Base-by-base conservation (phyloP, 2,888 invertebrate genomes). In the Apoda limacodes region DNA sequence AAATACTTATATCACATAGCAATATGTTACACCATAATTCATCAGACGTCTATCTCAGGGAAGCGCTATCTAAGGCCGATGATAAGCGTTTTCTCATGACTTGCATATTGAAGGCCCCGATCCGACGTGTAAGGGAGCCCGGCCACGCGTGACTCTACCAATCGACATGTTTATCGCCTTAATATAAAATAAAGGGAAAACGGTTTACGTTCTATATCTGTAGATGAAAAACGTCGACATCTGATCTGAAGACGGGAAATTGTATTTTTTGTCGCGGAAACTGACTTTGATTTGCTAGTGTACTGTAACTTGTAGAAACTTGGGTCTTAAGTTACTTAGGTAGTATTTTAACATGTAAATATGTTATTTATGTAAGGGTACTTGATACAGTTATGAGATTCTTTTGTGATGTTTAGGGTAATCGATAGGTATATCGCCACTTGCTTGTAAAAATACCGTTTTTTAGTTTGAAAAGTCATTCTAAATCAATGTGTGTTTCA, bases 141-240 rank as follows among this genome's bases (percentile, higher is more conserved):
- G 63, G 55, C 71, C 75, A 66, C 60, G 74, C 78, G 69, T 75
- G 67, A 59, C 59, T 65, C 62, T 60, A 56, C 52, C 62, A 66
- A 78, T 76, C 78, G 80, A 75, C 80, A 80, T 80, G 76, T 78
- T 80, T 80, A 78, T 78, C 78, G 75, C 74, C 65, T 78, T 78
- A 75, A 78, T 80, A 78, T 78, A 75, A 78, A 76, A 78, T 75
- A 78, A 76, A 76, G 68, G 69, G 72, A 53, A 53, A 43, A 41
- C 48, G 55, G 55, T 54, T 56, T 72, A 65, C 54, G 50, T 50
- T 45, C 44, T 48, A 63, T 67, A 70, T 60, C 70, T 62, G 69
- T 69, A 63, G 56, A 71, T 65, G 69, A 72, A 66, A 69, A 72
- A 71, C 61, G 60, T 57, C 54, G 52, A 63, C 60, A 60, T 52